Percentiles rank a stretch among this genome's conserved stretches.
Evolutionary conservation across 2,888 invertebrate species (phyloP).

Genomic region (Argyra leucocephala): DNA sequence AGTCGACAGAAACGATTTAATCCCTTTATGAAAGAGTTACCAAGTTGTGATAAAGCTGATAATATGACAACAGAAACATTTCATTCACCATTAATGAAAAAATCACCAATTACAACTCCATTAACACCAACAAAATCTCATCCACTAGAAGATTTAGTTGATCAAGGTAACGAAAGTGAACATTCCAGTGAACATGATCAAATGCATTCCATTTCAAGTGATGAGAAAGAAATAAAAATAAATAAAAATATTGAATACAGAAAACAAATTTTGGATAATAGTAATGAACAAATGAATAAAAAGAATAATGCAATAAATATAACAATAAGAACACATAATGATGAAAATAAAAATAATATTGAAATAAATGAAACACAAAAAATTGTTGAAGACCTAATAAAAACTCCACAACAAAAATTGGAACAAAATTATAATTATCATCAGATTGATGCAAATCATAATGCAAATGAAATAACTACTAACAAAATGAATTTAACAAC

Average conservation of each 20-base stretch:
- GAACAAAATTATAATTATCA: background rate
- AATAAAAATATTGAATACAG: background rate
- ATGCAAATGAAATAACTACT: slow-evolving; percentile 17
- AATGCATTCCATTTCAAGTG: background rate
- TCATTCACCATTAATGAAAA: background rate
- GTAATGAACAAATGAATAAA: background rate
- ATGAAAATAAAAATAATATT: background rate
- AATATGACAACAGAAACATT: slow-evolving; percentile 12
- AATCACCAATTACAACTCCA: slow-evolving; percentile 18
- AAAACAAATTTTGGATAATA: background rate
- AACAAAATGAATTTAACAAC: slow-evolving; percentile 13
- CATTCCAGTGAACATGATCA: background rate
- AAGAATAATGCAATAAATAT: background rate
- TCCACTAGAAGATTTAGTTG: slow-evolving; percentile 25
- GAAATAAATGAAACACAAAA: slow-evolving; percentile 14
- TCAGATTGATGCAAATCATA: slow-evolving; percentile 11
- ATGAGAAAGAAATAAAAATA: background rate
- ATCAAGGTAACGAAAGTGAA: background rate
- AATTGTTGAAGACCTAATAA: slow-evolving; percentile 17
- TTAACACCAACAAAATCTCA: slow-evolving; percentile 27
- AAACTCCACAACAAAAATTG: slow-evolving; percentile 22
- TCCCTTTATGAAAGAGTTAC: slow-evolving; percentile 53
- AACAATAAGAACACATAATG: slow-evolving; percentile 23
- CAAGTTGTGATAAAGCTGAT: slow-evolving; percentile 32
- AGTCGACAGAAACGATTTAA: slow-evolving; percentile 49